Conservation (phyloP, 2,113 vertebrate genomes). For the Carlito syrichta region DNA sequence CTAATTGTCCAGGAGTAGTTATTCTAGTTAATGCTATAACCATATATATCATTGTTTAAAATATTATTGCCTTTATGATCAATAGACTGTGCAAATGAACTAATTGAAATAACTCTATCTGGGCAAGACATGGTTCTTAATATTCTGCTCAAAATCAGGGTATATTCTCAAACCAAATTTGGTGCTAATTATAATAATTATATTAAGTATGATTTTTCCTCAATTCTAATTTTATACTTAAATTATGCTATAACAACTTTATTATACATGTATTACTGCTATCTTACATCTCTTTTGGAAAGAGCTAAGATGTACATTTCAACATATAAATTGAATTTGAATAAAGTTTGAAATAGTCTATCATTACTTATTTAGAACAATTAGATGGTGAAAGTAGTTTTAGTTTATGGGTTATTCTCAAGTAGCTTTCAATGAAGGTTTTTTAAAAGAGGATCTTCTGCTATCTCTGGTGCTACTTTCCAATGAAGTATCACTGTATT, state of each 20-base stretch:
- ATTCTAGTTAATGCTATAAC: background rate
- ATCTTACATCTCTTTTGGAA: background rate
- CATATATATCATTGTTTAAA: background rate
- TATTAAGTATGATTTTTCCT: background rate
- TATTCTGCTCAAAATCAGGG: background rate
- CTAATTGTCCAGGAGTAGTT: background rate
- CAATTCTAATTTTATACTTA: conserved; percentile 19
- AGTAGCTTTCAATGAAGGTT: background rate
- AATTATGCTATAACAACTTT: background rate
- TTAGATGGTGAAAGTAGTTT: background rate
- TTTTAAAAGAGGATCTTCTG: background rate
- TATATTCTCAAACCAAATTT: background rate
- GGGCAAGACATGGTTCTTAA: background rate
- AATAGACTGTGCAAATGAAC: background rate
- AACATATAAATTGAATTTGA: background rate
- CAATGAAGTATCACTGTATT: background rate
- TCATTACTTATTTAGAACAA: background rate
- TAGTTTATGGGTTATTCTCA: background rate
- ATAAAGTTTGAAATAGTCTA: background rate
- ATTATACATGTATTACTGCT: background rate
- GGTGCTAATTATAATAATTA: background rate
- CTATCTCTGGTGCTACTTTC: background rate
- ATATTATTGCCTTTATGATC: background rate
- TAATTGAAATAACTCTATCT: background rate
- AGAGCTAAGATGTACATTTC: background rate